Percentiles rank a stretch among this genome's conserved stretches.
Conservation (phyloP, 2,888 invertebrate species). For the Galeopsomyia nigrocyanea region DNA sequence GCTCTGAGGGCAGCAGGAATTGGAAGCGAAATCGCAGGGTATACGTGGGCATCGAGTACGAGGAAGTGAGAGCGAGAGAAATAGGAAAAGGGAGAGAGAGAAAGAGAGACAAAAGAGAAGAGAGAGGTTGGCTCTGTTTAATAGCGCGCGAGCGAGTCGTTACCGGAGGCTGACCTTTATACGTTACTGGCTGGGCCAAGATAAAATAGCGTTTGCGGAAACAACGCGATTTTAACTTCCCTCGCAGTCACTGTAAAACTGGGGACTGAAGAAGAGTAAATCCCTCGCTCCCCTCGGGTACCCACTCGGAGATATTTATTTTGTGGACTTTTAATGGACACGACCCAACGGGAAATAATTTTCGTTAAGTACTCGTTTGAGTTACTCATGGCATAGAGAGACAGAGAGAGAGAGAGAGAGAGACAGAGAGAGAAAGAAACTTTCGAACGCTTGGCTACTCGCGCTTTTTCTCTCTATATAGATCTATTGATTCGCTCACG, state of each 20-base stretch:
- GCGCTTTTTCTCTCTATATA: too few species aligned
- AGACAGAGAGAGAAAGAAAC: too few species aligned
- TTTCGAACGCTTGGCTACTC: too few species aligned
- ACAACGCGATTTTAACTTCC: constrained; percentile 34
- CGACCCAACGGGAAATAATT: neutral
- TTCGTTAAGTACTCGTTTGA: neutral
- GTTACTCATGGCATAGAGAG: too few species aligned
- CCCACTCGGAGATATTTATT: too few species aligned
- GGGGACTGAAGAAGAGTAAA: too few species aligned
- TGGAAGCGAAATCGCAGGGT: neutral
- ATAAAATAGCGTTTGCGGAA: constrained; percentile 37
- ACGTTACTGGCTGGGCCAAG: constrained; percentile 4
- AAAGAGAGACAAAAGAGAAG: neutral
- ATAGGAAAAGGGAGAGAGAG: neutral
- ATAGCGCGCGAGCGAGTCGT: constrained; percentile 43
- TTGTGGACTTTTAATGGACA: neutral
- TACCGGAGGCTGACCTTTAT: constrained; percentile 32
- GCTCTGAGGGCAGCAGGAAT: neutral
- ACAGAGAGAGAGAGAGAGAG: too few species aligned
- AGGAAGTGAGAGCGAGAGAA: constrained; percentile 15
- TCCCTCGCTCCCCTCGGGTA: neutral
- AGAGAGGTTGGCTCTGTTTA: constrained; percentile 25
- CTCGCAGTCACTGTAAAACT: neutral
- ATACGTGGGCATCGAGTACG: neutral
- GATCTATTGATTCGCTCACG: too few species aligned